A percentile compares a stretch with the other conserved stretches of the same genome.
These are phyloP conservation scores for Coregonus suidteri DNA, from an alignment of 2,797 vertebrate genomes.

Conservation along the genomic window DNA sequence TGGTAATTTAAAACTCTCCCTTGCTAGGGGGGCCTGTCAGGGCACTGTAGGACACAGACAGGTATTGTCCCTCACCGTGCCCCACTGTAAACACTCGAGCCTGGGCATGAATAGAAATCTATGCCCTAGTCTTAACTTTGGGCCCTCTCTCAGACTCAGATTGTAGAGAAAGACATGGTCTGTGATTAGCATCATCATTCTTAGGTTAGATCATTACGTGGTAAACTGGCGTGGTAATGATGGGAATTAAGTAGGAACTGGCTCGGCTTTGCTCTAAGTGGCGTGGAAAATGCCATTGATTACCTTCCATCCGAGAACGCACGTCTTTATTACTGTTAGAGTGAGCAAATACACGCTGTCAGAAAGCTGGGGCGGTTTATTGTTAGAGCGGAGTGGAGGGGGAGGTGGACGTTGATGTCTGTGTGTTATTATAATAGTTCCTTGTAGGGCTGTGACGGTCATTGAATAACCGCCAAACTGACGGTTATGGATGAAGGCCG, in stretches of 20 bases:
- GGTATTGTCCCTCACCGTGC: constrained; percentile 32
- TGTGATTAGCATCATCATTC: constrained; percentile 45
- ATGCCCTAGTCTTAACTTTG: constrained; percentile 11
- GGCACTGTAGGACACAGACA: constrained; percentile 14
- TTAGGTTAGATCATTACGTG: constrained; percentile 53
- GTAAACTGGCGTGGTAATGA: constrained; percentile 62
- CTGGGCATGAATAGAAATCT: constrained; percentile 38
- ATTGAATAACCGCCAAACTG: no score
- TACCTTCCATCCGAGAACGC: constrained; percentile 47
- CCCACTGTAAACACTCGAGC: constrained; percentile 44
- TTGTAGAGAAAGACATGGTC: constrained; percentile 12
- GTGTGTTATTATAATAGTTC: constrained; percentile 10
- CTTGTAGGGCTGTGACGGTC: constrained; percentile 13
- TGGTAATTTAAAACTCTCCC: constrained; percentile 58
- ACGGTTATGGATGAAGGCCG: no score
- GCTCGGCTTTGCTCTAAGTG: constrained; percentile 59
- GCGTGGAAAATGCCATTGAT: constrained; percentile 64
- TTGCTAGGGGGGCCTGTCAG: not conserved
- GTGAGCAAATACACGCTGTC: constrained; percentile 34
- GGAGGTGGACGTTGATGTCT: constrained; percentile 1
- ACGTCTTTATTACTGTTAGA: constrained; percentile 57
- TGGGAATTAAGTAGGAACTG: constrained; percentile 55
- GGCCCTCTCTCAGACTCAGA: constrained; percentile 11
- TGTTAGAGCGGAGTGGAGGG: constrained; percentile 25
- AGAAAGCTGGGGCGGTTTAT: constrained; percentile 34